A percentile compares a stretch with the other conserved stretches of the same genome.
Conservation (phyloP, 2,888 invertebrate species). For the Hemistola chrysoprasaria region DNA sequence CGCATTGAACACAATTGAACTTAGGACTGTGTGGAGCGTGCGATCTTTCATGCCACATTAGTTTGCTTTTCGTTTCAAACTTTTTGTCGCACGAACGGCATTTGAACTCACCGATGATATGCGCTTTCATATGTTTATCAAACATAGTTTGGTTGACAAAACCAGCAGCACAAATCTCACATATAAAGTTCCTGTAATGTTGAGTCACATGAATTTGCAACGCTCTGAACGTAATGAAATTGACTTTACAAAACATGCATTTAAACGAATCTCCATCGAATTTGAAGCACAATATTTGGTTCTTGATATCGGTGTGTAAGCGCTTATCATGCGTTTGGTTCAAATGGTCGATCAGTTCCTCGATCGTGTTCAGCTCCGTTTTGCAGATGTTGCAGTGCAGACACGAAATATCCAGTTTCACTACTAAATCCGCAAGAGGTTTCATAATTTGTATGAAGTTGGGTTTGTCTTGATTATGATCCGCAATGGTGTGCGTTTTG, state of each 20-base stretch:
- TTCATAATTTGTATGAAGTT: constrained; percentile 47
- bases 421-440: constrained; percentile 32
- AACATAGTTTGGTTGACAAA: constrained; percentile 47
- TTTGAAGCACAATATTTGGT: constrained; percentile 1
- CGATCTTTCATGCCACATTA: constrained; percentile 48
- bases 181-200: constrained; percentile 70
- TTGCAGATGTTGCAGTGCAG: constrained; percentile 3
- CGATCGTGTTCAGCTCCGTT: background rate
- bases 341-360: background rate
- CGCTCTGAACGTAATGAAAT: constrained; percentile 58
- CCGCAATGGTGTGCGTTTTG: constrained; percentile 48
- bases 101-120: constrained; percentile 26
- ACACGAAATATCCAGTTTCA: constrained; percentile 13
- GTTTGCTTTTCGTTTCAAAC: constrained; percentile 47
- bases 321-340: background rate
- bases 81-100: constrained; percentile 52
- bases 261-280: background rate
- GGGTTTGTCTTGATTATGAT: constrained; percentile 42
- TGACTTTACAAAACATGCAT: background rate
- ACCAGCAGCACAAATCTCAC: constrained; percentile 66
- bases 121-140: constrained; percentile 24
- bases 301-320: constrained; percentile 1
- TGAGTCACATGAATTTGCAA: constrained; percentile 72
- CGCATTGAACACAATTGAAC: constrained; percentile 21
- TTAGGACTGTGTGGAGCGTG: constrained; percentile 28